Base-by-base conservation (phyloP, 1,140 invertebrate genomes). In the Lineus longissimus region DNA sequence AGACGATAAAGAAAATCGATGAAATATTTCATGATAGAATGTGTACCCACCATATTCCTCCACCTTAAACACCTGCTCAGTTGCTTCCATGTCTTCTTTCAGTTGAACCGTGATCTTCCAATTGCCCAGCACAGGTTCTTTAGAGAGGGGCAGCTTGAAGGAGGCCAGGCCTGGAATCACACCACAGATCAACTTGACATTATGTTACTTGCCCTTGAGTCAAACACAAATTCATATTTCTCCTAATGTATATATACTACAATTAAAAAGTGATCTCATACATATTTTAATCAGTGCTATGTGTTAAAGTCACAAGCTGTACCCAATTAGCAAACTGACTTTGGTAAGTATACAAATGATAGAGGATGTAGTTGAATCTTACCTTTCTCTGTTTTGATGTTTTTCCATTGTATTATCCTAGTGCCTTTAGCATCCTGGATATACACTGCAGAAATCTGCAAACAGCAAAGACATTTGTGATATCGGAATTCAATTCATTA, bases 51-150 rank as follows among this genome's bases (percentile, higher is more conserved):
- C 81, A 78, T 97, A 97, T 82, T 96, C 91, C 2, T 92, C 91
- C 15, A 96, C 90, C 73, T 89, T 85, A 63, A 96, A 89, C 2
- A 79, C 82, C 72, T 87, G 78, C 15, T 36, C 33, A 36, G 6
- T 36, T 90, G 87, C 41, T 79, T 66, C 70, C 57, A 61, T 64
- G 59, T 70, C 64, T 7, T 60, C 65, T 57, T 73, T 80, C 1
- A 86, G 81, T 36, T 83, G 79, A 13, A 89, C 88, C 47, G 86
- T 86, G 58, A 97, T 91, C 45, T 86, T 89, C 94, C 95, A 98
- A 70, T 89, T 87, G n/a, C 94, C 95, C 7, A 96, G 83, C n/a
- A 93, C 89, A 0, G 94, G 93, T 62, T 90, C 88, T 22, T 89
- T 84, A 6, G 92, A 92, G 0, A 98, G 78, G 68, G 89, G 86